Percentiles rank a stretch among this genome's conserved stretches.
Evolutionary conservation across 92 coral and sea anemone genomes (phyloP).

Genomic region (Parazoanthus swiftii): DNA sequence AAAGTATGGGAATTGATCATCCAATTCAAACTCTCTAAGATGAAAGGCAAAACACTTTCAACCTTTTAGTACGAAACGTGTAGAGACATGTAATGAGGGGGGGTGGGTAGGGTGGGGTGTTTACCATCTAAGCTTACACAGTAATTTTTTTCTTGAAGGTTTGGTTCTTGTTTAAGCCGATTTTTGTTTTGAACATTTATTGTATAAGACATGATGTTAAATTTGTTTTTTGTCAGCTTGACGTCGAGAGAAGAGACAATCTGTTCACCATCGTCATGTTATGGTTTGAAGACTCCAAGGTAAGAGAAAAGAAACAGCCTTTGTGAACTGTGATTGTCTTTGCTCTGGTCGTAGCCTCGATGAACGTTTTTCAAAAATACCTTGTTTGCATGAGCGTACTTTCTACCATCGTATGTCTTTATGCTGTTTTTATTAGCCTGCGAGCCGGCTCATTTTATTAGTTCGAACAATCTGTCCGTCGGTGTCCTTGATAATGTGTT

Average conservation of each 20-base stretch:
- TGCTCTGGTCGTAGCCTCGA: not conserved
- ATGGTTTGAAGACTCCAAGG: conserved; percentile 89
- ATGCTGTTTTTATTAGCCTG: not conserved
- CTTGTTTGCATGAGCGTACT: not conserved
- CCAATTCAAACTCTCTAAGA: too few species aligned
- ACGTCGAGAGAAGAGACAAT: conserved; percentile 82
- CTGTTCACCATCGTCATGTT: conserved; percentile 76
- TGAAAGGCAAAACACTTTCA: too few species aligned
- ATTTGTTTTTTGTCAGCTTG: conserved; percentile 62
- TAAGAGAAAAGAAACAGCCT: not conserved
- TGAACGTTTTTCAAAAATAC: too few species aligned
- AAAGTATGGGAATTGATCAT: too few species aligned
- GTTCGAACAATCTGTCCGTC: not conserved
- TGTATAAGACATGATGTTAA: not conserved
- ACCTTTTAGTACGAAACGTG: too few species aligned
- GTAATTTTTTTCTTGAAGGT: not conserved
- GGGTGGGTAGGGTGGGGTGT: too few species aligned
- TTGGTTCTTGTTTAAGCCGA: not conserved
- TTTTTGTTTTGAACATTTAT: not conserved
- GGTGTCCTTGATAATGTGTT: not conserved
- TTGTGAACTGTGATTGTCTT: not conserved
- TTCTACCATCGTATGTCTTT: not conserved
- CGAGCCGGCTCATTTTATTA: too few species aligned
- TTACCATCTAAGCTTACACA: not conserved
- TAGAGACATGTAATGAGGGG: too few species aligned